A percentile compares a stretch with the other conserved stretches of the same genome.
Evolutionary conservation across 2,797 vertebrate species (phyloP).

Genomic region (Intellagama lesueurii): DNA sequence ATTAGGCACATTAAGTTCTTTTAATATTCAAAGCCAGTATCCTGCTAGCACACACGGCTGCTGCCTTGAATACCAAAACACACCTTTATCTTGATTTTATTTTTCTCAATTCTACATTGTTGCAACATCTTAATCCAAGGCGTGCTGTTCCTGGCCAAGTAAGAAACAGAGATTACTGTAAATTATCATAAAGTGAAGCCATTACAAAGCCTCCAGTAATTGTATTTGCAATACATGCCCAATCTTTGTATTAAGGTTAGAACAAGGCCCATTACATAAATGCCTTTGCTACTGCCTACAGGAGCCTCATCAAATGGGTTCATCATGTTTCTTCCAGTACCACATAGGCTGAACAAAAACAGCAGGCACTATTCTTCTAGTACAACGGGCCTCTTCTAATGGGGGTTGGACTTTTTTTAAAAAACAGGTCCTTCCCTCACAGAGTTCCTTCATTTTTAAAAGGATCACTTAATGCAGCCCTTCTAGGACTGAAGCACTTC

Average conservation of each 20-base stretch:
- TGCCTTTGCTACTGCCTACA: conserved; percentile 27
- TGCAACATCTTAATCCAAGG: conserved; percentile 48
- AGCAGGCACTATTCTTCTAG: conserved; percentile 23
- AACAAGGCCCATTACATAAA: conserved; percentile 46
- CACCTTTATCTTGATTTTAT: conserved; percentile 64
- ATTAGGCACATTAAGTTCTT: conserved; percentile 67
- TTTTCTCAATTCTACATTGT: conserved; percentile 46
- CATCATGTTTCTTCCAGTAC: conserved; percentile 8
- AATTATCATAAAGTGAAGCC: conserved; percentile 49
- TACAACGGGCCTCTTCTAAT: conserved; percentile 6
- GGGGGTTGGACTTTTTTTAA: neutral
- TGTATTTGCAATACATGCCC: conserved; percentile 43
- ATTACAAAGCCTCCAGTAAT: conserved; percentile 48
- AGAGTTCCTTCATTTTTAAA: neutral
- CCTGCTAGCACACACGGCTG: conserved; percentile 43
- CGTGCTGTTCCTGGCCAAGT: conserved; percentile 31
- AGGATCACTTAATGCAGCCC: neutral
- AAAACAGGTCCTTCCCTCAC: neutral
- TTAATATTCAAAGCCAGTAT: conserved; percentile 64
- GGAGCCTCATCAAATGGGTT: conserved; percentile 27
- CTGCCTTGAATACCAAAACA: conserved; percentile 63
- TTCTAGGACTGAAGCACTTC: neutral
- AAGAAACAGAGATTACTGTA: conserved; percentile 44
- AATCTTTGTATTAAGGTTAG: conserved; percentile 6
- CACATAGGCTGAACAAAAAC: conserved; percentile 7